These are phyloP conservation scores for Alviniconcha marisindica DNA, from an alignment of 1,140 invertebrate genomes.

Conservation along the genomic window DNA sequence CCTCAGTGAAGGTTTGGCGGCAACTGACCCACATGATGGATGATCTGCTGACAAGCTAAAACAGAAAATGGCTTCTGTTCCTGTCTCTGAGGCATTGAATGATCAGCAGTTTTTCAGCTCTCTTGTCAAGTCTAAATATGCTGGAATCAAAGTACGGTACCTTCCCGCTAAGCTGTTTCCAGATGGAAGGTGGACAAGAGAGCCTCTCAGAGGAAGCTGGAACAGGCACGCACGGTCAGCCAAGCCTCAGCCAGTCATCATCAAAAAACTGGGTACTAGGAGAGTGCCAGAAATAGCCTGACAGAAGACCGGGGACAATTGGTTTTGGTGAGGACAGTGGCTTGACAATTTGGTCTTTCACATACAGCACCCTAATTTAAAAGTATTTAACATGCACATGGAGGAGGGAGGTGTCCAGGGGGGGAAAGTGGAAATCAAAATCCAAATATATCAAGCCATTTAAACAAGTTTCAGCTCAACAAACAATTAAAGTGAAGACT, in stretches of 20 bases:
- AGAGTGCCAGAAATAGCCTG: conserved; percentile 48
- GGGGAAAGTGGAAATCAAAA: too few species aligned
- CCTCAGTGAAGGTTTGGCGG: conserved; percentile 55
- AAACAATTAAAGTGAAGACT: too few species aligned
- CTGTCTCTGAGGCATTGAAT: conserved; percentile 54
- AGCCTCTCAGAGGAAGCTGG: conserved; percentile 49
- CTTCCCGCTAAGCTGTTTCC: conserved; percentile 53
- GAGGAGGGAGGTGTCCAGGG: too few species aligned
- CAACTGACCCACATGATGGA: conserved; percentile 48
- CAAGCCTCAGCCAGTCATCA: conserved; percentile 41
- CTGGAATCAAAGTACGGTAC: conserved; percentile 47
- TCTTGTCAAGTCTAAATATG: conserved; percentile 46
- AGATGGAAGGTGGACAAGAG: conserved; percentile 67
- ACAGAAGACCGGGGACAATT: conserved; percentile 55
- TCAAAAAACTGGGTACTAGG: conserved; percentile 60
- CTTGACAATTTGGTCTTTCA: conserved; percentile 20
- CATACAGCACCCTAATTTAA: too few species aligned
- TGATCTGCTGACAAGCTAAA: conserved; percentile 45
- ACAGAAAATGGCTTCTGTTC: too few species aligned
- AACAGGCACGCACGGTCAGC: conserved; percentile 3
- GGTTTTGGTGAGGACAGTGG: conserved; percentile 47
- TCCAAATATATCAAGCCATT: too few species aligned
- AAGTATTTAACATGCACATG: too few species aligned
- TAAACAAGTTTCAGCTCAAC: too few species aligned
- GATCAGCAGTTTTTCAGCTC: conserved; percentile 57